Evolutionary conservation across 2,888 invertebrate genomes (phyloP).

Genomic region (Koerneria pararmatus): DNA sequence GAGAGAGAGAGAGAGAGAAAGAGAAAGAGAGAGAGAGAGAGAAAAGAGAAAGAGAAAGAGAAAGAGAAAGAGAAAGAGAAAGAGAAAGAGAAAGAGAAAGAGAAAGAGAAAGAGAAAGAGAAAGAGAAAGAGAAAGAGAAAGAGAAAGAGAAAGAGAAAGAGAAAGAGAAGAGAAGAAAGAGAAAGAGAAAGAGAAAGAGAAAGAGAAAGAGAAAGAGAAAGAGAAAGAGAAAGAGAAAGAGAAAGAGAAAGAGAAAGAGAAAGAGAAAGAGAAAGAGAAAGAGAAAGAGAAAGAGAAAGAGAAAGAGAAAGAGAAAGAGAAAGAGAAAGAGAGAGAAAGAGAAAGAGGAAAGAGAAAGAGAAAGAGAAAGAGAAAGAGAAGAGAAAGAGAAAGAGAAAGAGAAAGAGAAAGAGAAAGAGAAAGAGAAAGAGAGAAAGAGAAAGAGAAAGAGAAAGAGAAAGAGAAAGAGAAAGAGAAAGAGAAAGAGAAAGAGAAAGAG

Average conservation of each 20-base stretch:
- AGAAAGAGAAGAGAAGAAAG: too few relatives aligned
- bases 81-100: neutral
- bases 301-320: neutral
- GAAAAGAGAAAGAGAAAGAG: conserved; percentile 3
- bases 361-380: neutral
- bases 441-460: neutral
- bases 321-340: too few relatives aligned
- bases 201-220: neutral
- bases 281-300: neutral
- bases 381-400: neutral
- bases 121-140: conserved; percentile 9
- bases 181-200: neutral
- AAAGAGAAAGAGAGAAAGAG: neutral
- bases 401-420: neutral
- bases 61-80: conserved; percentile 8
- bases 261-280: neutral
- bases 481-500: neutral
- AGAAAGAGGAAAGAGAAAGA: too few relatives aligned
- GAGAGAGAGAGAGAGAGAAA: neutral
- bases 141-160: neutral
- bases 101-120: neutral
- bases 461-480: neutral
- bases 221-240: neutral
- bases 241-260: neutral
- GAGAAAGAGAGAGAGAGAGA: neutral